Evolutionary conservation across 2,113 vertebrate species (phyloP).

Genomic region (Blennius ocellaris): DNA sequence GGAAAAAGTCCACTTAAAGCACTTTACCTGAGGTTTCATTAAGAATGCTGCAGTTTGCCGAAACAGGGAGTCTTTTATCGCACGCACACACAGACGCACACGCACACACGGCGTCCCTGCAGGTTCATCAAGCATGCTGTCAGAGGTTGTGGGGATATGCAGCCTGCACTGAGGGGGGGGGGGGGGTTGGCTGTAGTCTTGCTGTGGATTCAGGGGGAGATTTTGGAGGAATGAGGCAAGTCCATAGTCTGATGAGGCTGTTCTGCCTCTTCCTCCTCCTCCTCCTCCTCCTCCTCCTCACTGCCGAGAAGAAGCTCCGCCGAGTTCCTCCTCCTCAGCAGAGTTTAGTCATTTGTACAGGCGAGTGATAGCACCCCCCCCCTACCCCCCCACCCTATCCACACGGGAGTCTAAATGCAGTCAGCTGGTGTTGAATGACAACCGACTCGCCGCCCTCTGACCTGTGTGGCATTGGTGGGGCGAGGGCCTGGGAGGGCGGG

Average conservation of each 20-base stretch:
- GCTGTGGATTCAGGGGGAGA: constrained; percentile 14
- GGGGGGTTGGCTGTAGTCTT: constrained; percentile 50
- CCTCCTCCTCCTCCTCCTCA: constrained; percentile 21
- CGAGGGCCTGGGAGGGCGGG: constrained; percentile 50
- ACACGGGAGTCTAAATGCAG: constrained; percentile 44
- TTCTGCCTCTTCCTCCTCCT: constrained; percentile 17
- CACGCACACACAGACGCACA: constrained; percentile 33
- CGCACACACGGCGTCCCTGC: constrained; percentile 55
- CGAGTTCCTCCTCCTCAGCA: constrained; percentile 42
- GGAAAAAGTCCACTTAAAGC: constrained; percentile 87
- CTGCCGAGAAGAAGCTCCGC: constrained; percentile 52
- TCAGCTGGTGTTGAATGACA: constrained; percentile 66
- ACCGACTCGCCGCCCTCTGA: constrained; percentile 48
- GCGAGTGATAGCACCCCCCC: constrained; percentile 29
- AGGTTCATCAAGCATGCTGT: constrained; percentile 75
- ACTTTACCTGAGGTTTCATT: constrained; percentile 96
- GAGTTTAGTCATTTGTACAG: constrained; percentile 62
- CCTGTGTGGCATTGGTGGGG: constrained; percentile 34
- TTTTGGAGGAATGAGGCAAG: constrained; percentile 10
- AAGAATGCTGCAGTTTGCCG: constrained; percentile 89
- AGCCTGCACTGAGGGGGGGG: constrained; percentile 47
- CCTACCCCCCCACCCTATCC: not conserved
- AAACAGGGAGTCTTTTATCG: constrained; percentile 85
- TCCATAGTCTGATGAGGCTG: constrained; percentile 38
- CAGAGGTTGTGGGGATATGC: constrained; percentile 67